Conservation (phyloP, 2,888 invertebrate species). For the Iphiclides podalirius region DNA sequence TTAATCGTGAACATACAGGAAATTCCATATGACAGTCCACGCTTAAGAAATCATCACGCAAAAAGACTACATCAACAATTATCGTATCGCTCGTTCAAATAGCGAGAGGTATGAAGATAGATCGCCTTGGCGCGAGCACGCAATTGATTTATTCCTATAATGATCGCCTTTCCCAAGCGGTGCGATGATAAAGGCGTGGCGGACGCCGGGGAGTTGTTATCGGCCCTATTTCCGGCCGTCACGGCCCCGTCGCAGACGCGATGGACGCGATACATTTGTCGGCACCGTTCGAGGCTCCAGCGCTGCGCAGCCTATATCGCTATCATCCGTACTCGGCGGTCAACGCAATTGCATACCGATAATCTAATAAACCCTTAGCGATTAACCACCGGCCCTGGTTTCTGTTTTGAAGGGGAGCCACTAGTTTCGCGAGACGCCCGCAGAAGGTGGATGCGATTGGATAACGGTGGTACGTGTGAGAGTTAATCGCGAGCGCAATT, state of each 20-base stretch:
- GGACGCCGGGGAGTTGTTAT: conserved; percentile 73
- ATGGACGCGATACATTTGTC: conserved; percentile 77
- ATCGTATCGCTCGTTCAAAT: conserved; percentile 2
- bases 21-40: no score
- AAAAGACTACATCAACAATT: conserved; percentile 17
- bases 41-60: no score
- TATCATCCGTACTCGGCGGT: conserved; percentile 38
- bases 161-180: conserved; percentile 71
- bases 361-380: conserved; percentile 60
- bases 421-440: no score
- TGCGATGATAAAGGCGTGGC: conserved; percentile 64
- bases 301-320: conserved; percentile 31
- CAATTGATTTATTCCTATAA: conserved; percentile 73
- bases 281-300: conserved; percentile 62
- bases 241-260: conserved; percentile 51
- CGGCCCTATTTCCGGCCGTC: conserved; percentile 78
- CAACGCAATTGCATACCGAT: conserved; percentile 65
- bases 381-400: conserved; percentile 30
- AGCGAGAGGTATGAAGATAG: conserved; percentile 11
- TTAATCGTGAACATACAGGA: no score
- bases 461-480: no score
- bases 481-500: no score
- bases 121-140: conserved; percentile 33
- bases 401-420: conserved; percentile 1
- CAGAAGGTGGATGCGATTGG: no score